Conservation (phyloP, 2,113 vertebrate species). For the Pteruthius melanotis region DNA sequence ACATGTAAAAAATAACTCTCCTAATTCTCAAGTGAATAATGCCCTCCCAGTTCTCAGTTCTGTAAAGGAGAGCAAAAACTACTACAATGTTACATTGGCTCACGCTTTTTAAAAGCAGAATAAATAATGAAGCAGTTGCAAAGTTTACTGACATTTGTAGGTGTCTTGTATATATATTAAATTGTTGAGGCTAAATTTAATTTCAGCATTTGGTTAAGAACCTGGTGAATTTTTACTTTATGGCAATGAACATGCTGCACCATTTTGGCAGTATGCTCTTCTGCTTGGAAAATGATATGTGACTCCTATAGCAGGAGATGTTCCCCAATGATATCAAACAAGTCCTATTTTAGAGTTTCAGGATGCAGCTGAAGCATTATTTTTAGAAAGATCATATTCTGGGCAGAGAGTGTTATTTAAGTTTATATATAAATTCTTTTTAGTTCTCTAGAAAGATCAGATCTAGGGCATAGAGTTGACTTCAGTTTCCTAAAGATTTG, state of each 20-base stretch:
- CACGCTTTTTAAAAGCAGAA: neutral
- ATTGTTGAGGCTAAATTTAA: neutral
- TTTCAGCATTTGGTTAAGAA: neutral
- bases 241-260: neutral
- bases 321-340: neutral
- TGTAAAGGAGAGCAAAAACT: neutral
- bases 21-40: constrained; percentile 17
- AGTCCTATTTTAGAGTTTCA: neutral
- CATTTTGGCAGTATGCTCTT: neutral
- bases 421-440: neutral
- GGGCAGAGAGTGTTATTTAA: neutral
- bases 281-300: neutral
- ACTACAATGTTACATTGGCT: neutral
- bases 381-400: neutral
- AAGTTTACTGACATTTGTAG: neutral
- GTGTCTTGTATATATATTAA: neutral
- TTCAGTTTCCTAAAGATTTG: neutral
- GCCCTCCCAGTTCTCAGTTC: neutral
- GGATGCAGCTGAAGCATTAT: neutral
- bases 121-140: neutral
- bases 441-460: neutral
- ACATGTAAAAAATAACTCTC: neutral
- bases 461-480: neutral
- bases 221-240: neutral
- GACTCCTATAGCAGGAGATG: neutral